These are phyloP conservation scores for Leucophenga varia DNA, from an alignment of 1,140 invertebrate genomes.

Conservation along the genomic window DNA sequence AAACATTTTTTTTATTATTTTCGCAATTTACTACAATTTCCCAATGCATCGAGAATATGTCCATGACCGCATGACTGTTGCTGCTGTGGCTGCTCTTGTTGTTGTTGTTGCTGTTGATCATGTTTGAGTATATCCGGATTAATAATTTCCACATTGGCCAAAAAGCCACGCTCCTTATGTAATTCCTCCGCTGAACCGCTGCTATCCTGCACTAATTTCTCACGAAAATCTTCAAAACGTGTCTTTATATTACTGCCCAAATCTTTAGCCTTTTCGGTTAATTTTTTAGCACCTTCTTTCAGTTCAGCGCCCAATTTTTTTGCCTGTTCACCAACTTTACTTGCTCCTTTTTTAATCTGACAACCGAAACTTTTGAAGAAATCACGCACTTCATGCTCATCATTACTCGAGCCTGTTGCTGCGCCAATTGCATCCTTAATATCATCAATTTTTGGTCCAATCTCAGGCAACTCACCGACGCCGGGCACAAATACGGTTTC, in stretches of 20 bases:
- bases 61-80: conserved; percentile 52
- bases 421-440: conserved; percentile 22
- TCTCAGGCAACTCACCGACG: conserved; percentile 22
- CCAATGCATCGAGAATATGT: conserved; percentile 48
- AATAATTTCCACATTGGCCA: conserved; percentile 45
- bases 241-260: conserved; percentile 36
- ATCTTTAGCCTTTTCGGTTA: conserved; percentile 39
- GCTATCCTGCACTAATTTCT: conserved; percentile 35
- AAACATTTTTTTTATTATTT: no score
- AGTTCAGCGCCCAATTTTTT: conserved; percentile 36
- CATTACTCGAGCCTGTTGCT: conserved; percentile 23
- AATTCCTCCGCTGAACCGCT: conserved; percentile 38
- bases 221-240: conserved; percentile 43
- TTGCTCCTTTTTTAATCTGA: conserved; percentile 43
- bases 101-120: conserved; percentile 43
- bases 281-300: conserved; percentile 43
- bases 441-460: conserved; percentile 21
- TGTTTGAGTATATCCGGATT: conserved; percentile 47
- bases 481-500: conserved; percentile 21
- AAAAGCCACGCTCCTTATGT: conserved; percentile 28
- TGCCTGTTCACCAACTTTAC: conserved; percentile 33
- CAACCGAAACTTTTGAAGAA: conserved; percentile 48
- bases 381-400: conserved; percentile 42
- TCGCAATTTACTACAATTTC: conserved; percentile 50
- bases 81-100: no score